Evolutionary conservation across 2,797 vertebrate genomes (phyloP).

Genomic region (Nyctalus aviator): DNA sequence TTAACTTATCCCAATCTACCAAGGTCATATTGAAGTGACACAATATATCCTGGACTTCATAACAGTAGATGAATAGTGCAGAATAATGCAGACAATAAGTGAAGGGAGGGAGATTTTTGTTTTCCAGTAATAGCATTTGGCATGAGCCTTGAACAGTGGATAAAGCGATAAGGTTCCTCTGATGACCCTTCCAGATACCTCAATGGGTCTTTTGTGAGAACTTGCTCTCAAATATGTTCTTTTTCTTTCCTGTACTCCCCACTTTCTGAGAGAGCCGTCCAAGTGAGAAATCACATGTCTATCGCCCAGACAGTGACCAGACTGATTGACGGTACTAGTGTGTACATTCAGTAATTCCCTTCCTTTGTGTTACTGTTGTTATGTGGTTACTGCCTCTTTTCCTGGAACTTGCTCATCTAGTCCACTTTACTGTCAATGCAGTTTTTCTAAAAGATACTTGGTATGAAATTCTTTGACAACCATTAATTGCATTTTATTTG

Average conservation of each 20-base stretch:
- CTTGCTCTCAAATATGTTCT: background rate
- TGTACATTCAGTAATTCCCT: background rate
- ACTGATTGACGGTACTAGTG: background rate
- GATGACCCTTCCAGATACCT: background rate
- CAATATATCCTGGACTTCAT: background rate
- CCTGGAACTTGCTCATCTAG: background rate
- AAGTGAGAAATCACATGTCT: background rate
- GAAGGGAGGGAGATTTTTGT: background rate
- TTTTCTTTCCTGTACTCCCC: background rate
- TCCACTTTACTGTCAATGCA: background rate
- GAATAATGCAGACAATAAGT: slow-evolving; percentile 26
- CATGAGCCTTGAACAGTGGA: background rate
- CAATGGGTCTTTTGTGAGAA: background rate
- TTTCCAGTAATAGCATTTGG: background rate
- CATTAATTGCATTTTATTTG: background rate
- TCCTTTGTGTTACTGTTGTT: background rate
- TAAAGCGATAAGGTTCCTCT: background rate
- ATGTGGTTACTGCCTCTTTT: background rate
- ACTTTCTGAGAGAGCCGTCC: background rate
- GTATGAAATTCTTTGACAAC: background rate
- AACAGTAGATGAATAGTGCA: background rate
- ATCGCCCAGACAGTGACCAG: background rate
- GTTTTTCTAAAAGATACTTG: background rate
- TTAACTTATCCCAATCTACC: background rate
- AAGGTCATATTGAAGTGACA: background rate